Evolutionary conservation across 2,113 vertebrate species (phyloP).

Genomic region (Pelmatolapia mariae): DNA sequence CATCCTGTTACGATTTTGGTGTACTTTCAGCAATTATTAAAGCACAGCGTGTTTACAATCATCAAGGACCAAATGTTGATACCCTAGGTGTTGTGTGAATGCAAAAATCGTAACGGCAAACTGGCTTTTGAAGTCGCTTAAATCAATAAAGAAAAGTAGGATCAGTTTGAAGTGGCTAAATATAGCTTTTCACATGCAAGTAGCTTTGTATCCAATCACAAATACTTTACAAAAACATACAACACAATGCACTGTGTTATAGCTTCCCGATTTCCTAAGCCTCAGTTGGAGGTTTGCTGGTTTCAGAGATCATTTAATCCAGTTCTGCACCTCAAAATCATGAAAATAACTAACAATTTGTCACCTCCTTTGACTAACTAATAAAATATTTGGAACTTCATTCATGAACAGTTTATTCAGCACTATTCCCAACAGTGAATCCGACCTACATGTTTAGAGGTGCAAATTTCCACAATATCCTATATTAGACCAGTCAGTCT

Average conservation of each 20-base stretch:
- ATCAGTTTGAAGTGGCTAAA: constrained; percentile 18
- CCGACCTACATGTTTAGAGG: constrained; percentile 1
- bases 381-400: background rate
- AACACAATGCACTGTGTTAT: background rate
- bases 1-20: constrained; percentile 38
- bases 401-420: background rate
- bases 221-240: background rate
- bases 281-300: background rate
- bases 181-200: constrained; percentile 7
- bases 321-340: background rate
- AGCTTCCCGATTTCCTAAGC: background rate
- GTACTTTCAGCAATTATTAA: constrained; percentile 57
- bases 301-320: background rate
- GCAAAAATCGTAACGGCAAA: background rate
- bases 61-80: constrained; percentile 7
- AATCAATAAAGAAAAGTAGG: background rate
- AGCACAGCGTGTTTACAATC: constrained; percentile 30
- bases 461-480: background rate
- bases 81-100: background rate
- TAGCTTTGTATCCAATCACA: constrained; percentile 7
- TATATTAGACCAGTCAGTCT: background rate
- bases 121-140: background rate
- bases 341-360: background rate
- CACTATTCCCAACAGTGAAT: background rate
- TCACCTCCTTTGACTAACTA: background rate